Evolutionary conservation across 2,113 vertebrate genomes (phyloP).

Genomic region (Heteronetta atricapilla): DNA sequence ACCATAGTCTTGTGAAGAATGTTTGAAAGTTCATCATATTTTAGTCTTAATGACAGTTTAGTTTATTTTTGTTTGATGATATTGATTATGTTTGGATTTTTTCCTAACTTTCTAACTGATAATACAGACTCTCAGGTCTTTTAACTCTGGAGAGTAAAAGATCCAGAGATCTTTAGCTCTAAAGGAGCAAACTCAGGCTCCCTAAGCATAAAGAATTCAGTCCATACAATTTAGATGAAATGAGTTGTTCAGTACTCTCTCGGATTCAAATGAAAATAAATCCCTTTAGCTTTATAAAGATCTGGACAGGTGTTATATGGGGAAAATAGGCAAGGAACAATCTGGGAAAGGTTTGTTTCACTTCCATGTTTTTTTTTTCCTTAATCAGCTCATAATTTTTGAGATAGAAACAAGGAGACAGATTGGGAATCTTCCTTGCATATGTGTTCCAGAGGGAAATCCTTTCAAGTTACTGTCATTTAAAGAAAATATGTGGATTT

Average conservation of each 20-base stretch:
- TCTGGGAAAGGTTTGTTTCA: not conserved
- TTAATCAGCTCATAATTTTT: not conserved
- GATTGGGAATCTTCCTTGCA: not conserved
- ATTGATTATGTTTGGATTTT: not conserved
- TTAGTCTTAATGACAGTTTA: not conserved
- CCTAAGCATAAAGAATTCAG: not conserved
- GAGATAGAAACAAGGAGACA: not conserved
- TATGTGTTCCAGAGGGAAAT: not conserved
- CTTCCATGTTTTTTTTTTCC: not conserved
- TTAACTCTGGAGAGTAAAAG: not conserved
- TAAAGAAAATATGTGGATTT: not conserved
- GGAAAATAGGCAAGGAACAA: not conserved
- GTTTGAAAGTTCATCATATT: not conserved
- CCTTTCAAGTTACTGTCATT: not conserved
- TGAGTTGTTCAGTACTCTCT: not conserved
- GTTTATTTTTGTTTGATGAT: not conserved
- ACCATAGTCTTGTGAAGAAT: not conserved
- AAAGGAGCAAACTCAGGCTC: too few relatives aligned
- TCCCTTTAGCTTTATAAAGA: slow-evolving; percentile 9
- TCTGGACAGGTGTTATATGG: not conserved
- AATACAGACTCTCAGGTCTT: not conserved
- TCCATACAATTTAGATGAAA: slow-evolving; percentile 17
- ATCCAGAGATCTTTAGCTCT: too few relatives aligned
- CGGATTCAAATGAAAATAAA: slow-evolving; percentile 6
- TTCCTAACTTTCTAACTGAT: not conserved